Base-by-base conservation (phyloP, 2,797 vertebrate species). In the Enteromius treurensis region DNA sequence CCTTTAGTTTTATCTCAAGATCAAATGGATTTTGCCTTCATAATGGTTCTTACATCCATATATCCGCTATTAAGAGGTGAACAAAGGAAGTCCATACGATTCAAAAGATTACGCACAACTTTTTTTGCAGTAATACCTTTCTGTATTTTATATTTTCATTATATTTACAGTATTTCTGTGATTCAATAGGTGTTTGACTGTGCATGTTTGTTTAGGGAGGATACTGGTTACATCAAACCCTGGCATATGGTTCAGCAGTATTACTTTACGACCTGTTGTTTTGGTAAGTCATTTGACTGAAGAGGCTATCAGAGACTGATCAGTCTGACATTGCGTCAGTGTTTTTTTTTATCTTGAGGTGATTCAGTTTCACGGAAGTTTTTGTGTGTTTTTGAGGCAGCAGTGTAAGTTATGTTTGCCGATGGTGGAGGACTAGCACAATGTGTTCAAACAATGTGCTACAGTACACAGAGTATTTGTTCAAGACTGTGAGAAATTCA, bases 351-450 rank as follows among this genome's bases (percentile, higher is more conserved):
- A 67, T 45, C 29, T 26, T 21, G 58, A 64, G 58, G 26, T 64
- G 51, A 71, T 69, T 79, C 37, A 79, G 51, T 82, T 80, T 84
- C 47, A 26, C 51, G 70, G 45, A 58, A 93, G 85, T 95, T 95
- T 26, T 26, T 26, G 26, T 26, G 26, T 94, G 89, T 93, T 91
- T 94, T 93, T 76, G 88, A 92, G 92, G 92, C 90, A 88, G 89
- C 86, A 86, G 1, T 87, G 1, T 88, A 76, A 87, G 26, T 80
- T 5, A 80, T 94, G 91, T 94, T 94, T 95, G 92, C 92, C 85
- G 88, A 94, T 93, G 93, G 94, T 79, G 93, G 91, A 93, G 94
- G 90, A 93, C 91, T 93, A 91, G 5, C 69, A 78, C 87, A 88
- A 88, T 89, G 90, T 83, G 87, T 90, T 88, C 79, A 88, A 88